A percentile compares a stretch with the other conserved stretches of the same genome.
Conservation (phyloP, 2,797 vertebrate species). For the Lindbergichthys nudifrons region DNA sequence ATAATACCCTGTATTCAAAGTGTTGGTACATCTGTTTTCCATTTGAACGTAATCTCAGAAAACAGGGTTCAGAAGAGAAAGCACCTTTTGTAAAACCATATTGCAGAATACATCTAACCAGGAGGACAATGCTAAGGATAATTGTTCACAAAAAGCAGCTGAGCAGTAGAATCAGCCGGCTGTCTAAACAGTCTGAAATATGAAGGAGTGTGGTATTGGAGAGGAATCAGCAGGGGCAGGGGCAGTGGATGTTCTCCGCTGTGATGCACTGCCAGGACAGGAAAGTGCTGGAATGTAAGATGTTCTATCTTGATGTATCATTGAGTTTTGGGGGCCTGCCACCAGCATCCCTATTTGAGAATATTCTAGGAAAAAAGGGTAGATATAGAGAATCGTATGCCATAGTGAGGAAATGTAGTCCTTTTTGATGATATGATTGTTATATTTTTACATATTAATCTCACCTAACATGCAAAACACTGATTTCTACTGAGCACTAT, state of each 20-base stretch:
- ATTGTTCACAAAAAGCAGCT: background rate
- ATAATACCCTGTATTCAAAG: background rate
- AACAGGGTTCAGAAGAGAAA: background rate
- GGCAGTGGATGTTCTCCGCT: constrained; percentile 10
- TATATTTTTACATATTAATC: background rate
- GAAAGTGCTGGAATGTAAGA: background rate
- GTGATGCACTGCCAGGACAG: background rate
- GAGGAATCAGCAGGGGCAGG: background rate
- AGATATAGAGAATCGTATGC: background rate
- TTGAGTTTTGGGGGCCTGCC: background rate
- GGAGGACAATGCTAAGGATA: background rate
- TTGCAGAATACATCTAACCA: background rate
- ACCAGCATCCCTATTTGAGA: background rate
- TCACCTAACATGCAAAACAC: background rate
- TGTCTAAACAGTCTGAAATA: background rate
- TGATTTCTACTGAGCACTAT: background rate
- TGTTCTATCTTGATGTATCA: background rate
- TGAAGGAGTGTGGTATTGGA: background rate
- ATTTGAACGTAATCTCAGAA: background rate
- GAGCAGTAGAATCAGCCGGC: background rate
- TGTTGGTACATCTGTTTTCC: background rate
- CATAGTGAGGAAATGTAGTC: background rate
- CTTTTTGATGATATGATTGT: background rate
- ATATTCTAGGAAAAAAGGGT: background rate
- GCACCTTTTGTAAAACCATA: background rate